Evolutionary conservation across 2,797 vertebrate genomes (phyloP), one percentile per base, ranked within the genome.

Genomic region (Acrocephalus scirpaceus): DNA sequence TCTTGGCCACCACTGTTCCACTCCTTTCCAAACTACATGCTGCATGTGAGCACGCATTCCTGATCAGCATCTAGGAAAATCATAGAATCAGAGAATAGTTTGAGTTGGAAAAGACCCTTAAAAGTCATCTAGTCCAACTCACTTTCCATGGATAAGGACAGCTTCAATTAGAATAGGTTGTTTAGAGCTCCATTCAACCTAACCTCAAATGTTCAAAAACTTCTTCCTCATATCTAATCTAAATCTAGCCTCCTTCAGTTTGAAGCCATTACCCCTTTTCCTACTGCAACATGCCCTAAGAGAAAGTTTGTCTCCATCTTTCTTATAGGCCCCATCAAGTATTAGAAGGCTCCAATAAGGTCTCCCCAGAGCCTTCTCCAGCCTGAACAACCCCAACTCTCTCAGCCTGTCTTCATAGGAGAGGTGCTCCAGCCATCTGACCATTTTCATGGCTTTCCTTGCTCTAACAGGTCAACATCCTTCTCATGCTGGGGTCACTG

Each of bases 271-370:
- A 58, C 3, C 10, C n/a, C 21, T 53, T n/a, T 10, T 29, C 32
- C 40, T 73, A n/a, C 4, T 32, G 40, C 47, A 54, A 48, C 26
- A 54, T 0, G 0, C 3, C 34, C 23, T 18, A 57, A 30, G 7
- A 79, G 21, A 73, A 66, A 13, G 42, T 48, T 38, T 48, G 16
- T 42, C 44, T 18, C 11, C 23, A 8, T 56, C 23, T 56, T 50
- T 85, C 44, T 44, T 21, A 50, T 0, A n/a, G 17, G 10, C 10
- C 14, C 12, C 16, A 66, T 32, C 58, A 36, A 61, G 19, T 26
- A 44, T 16, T 10, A 34, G 36, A 65, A 73, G 54, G 11, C 19
- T 29, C 14, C 36, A 44, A 21, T 7, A 73, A 73, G 34, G 26
- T 54, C 30, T 60, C 8, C 27, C 13, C 16, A 14, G 16, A 73